Evolutionary conservation across 2,888 invertebrate genomes (phyloP), one percentile per base, ranked within the genome.

Genomic region (Lomographa bimaculata): DNA sequence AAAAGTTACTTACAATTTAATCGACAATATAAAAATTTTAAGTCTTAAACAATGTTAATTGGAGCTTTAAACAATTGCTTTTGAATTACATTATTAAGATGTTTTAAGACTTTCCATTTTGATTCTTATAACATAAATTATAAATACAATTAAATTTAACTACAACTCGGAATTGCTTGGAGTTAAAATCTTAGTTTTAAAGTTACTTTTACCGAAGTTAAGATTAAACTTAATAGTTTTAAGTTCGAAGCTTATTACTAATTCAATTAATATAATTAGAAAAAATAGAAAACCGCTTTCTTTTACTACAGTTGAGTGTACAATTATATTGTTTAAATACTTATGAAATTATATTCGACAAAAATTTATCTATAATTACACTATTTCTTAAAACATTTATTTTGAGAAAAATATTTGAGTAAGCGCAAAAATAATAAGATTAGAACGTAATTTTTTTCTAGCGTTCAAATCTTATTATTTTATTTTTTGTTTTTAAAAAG

Each of bases 1-100:
- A 35, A 60, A 55, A 50, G 51, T 46, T 49, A 51, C 45, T 24
- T 38, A 43, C 33, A 38, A 29, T 35, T 21, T 27, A 30, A 23
- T 23, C 17, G 17, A 23, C 24, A 34, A 20, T 38, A 34, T 34
- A 34, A 38, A 43, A 34, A 38, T 14, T 27, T 35, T 20, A 30
- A 46, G 39, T 28, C 38, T 50, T 27, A 44, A 17, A 34, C 32
- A 38, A 45, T 50, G 27, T 35, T 8, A 18, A 21, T 16, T 7
- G n/a, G n/a, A n/a, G n/a, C n/a, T n/a, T 17, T 39, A 9, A 28
- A 35, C 12, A 16, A 42, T 39, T 39, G 35, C 35, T 34, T 46
- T 30, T 6, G n/a, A 25, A 18, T 9, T 7, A 12, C 14, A 25
- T 19, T 5, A 37, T n/a, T n/a, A 28, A 34, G 14, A 32, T 7